Evolutionary conservation across 1,140 invertebrate species (phyloP).

Genomic region (Heliconius hermathena): DNA sequence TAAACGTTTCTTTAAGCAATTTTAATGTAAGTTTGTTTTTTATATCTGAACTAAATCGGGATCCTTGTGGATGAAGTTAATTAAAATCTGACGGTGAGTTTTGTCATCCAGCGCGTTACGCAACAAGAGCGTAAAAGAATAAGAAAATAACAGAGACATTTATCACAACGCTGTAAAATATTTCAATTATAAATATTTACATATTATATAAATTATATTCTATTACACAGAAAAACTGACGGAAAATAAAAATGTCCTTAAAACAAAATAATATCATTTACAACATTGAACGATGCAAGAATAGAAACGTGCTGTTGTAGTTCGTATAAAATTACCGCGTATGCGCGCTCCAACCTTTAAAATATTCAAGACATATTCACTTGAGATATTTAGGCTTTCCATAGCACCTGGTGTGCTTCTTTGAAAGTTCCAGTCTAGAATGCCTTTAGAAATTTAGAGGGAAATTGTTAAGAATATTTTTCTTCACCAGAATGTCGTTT

Average conservation of each 20-base stretch:
- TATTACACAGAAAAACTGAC: not conserved
- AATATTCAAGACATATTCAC: constrained; percentile 37
- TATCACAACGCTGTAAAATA: not conserved
- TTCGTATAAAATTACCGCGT: constrained; percentile 24
- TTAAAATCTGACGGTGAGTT: not conserved
- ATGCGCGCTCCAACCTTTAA: constrained; percentile 22
- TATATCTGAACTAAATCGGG: not conserved
- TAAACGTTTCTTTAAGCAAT: no score
- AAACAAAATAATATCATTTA: not conserved
- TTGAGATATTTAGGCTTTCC: constrained; percentile 38
- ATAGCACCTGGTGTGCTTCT: constrained; percentile 31
- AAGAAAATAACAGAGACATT: not conserved
- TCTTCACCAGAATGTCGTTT: constrained; percentile 19
- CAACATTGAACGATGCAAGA: not conserved
- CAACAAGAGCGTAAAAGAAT: not conserved
- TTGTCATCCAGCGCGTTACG: not conserved
- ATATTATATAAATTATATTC: not conserved
- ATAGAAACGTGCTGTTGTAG: not conserved
- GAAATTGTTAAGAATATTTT: constrained; percentile 30
- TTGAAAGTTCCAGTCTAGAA: constrained; percentile 25
- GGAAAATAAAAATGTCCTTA: not conserved
- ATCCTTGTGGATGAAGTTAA: no score
- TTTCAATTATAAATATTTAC: not conserved
- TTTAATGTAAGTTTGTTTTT: not conserved
- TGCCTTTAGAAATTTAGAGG: constrained; percentile 31